Evolutionary conservation across 2,797 vertebrate species (phyloP).

Genomic region (Eulemur mongoz): DNA sequence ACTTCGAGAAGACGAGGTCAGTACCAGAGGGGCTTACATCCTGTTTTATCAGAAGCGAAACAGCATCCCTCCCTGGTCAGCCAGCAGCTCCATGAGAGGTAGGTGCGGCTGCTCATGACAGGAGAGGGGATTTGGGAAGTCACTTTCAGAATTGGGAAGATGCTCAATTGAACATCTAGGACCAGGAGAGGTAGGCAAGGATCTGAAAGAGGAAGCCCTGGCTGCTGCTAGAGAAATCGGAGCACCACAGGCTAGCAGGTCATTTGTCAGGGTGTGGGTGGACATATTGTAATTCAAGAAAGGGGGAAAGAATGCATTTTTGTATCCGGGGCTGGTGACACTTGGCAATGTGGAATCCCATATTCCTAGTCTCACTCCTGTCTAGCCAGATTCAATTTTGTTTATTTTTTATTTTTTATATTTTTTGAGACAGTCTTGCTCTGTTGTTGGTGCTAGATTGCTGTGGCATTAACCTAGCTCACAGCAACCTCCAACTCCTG

Average conservation of each 20-base stretch:
- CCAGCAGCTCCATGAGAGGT: conserved; percentile 91
- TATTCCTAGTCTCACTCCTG: neutral
- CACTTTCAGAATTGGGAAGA: neutral
- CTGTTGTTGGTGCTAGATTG: no score
- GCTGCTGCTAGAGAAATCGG: neutral
- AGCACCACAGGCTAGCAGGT: neutral
- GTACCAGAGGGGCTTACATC: conserved; percentile 94
- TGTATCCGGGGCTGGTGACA: neutral
- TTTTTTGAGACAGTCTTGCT: no score
- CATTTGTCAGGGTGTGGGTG: neutral
- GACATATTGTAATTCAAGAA: neutral
- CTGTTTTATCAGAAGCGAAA: conserved; percentile 95
- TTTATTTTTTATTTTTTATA: no score
- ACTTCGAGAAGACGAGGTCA: conserved; percentile 91
- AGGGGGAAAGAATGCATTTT: neutral
- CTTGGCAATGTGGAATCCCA: neutral
- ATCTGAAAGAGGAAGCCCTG: neutral
- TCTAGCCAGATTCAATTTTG: neutral
- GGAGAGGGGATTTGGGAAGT: neutral
- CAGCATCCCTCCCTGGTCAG: conserved; percentile 91
- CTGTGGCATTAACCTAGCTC: no score
- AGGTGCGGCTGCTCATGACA: conserved; percentile 78
- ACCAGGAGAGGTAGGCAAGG: neutral
- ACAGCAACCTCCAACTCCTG: no score
- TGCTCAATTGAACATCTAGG: neutral